phyloP scores from a whole-genome alignment of 1,140 invertebrate genomes.

The Eriosoma lanigerum region DNA sequence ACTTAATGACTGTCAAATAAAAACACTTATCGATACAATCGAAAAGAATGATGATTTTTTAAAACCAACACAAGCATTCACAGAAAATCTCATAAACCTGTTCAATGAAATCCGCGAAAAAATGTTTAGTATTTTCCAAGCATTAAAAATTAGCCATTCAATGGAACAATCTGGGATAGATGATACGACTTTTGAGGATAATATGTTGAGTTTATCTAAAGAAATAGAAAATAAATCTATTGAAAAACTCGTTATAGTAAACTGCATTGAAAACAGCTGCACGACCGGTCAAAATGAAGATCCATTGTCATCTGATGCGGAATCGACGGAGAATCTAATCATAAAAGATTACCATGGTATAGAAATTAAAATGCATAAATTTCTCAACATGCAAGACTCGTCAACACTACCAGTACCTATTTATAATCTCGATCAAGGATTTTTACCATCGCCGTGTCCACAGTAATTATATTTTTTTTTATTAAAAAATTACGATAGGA shows the following conservation, averaged over 20 bases:
- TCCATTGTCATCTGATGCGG: slow-evolving; percentile 4
- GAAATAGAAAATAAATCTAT: slow-evolving; percentile 13
- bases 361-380: not conserved
- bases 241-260: not conserved
- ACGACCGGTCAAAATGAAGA: not conserved
- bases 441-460: not conserved
- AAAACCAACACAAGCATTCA: not conserved
- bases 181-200: not conserved
- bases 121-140: not conserved
- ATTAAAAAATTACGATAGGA: no score
- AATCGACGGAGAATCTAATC: slow-evolving; percentile 10
- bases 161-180: not conserved
- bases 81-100: not conserved
- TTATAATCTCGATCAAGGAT: not conserved
- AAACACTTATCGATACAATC: not conserved
- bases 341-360: slow-evolving; percentile 1
- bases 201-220: not conserved
- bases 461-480: slow-evolving; percentile 19
- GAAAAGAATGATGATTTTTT: not conserved
- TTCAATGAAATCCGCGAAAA: not conserved
- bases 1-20: not conserved
- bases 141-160: not conserved
- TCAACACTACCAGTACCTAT: not conserved
- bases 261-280: slow-evolving; percentile 13
- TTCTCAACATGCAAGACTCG: not conserved